phyloP scores from a whole-genome alignment of 2,113 vertebrate genomes.

The Cygnus atratus region DNA sequence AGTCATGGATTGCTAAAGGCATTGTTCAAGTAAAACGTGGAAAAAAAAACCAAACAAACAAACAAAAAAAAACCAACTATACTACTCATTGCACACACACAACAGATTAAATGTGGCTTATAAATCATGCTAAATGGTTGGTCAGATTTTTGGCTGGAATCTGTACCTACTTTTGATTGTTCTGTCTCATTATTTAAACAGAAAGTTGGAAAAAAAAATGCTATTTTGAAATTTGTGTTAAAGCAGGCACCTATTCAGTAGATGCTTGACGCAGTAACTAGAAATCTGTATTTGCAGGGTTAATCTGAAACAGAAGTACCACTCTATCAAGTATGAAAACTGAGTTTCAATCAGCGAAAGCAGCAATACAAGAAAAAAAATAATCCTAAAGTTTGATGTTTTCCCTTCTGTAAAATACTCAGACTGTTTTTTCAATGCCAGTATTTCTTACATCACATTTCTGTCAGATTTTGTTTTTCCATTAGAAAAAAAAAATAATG shows the following conservation, averaged over 20 bases:
- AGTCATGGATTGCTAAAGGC: not conserved
- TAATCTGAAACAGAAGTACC: not conserved
- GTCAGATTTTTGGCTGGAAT: not conserved
- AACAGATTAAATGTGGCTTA: not conserved
- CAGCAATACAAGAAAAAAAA: not conserved
- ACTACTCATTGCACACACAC: not conserved
- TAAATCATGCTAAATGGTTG: not conserved
- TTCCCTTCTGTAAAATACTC: not conserved
- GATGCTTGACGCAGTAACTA: not conserved
- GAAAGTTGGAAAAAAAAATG: not conserved
- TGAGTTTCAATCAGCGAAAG: not conserved
- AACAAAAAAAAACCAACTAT: not conserved
- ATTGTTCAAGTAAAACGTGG: not conserved
- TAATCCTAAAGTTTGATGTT: not conserved
- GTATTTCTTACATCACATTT: not conserved
- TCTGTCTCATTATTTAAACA: not conserved
- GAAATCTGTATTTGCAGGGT: not conserved
- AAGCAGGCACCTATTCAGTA: not conserved
- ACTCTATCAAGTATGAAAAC: not conserved
- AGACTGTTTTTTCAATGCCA: not conserved
- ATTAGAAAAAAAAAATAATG: not conserved
- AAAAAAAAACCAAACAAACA: not conserved
- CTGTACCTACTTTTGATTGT: not conserved
- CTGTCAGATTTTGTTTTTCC: not conserved
- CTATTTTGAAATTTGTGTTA: not conserved